Evolutionary conservation across 2,113 vertebrate genomes (phyloP).

Genomic region (Nematolebias whitei): DNA sequence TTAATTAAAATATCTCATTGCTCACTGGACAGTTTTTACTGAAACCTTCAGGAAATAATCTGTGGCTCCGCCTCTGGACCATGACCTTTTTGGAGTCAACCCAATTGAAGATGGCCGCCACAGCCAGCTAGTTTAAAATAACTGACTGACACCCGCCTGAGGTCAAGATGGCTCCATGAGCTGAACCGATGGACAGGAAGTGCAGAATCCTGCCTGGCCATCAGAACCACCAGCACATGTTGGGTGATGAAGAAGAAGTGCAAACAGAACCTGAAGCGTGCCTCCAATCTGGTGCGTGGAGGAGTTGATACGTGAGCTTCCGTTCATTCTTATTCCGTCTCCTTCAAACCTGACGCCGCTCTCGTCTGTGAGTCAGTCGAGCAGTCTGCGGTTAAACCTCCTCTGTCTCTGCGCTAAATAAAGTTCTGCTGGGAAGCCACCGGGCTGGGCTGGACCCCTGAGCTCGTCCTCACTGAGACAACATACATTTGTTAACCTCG

Average conservation of each 20-base stretch:
- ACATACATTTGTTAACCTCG: too few species aligned
- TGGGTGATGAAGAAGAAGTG: neutral
- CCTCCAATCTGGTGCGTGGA: neutral
- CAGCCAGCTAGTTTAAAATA: too few species aligned
- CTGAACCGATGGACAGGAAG: slow-evolving; percentile 9
- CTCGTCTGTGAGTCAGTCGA: slow-evolving; percentile 60
- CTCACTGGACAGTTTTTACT: too few species aligned
- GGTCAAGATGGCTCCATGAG: neutral
- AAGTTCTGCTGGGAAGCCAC: slow-evolving; percentile 57
- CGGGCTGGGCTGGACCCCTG: slow-evolving; percentile 49
- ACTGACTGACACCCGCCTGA: too few species aligned
- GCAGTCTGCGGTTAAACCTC: slow-evolving; percentile 63
- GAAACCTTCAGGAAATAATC: too few species aligned
- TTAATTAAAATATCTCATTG: too few species aligned
- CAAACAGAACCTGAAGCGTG: neutral
- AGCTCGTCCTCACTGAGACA: neutral
- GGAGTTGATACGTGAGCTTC: too few species aligned
- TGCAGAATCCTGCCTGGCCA: slow-evolving; percentile 1
- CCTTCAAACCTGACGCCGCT: slow-evolving; percentile 45
- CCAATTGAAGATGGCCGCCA: too few species aligned
- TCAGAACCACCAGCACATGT: neutral
- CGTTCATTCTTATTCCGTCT: too few species aligned
- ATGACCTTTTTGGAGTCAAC: too few species aligned
- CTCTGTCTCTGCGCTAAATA: slow-evolving; percentile 62
- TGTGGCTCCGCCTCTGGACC: too few species aligned